Evolutionary conservation across 2,113 vertebrate genomes (phyloP), one percentile per base, ranked within the genome.

Genomic region (Egretta garzetta): DNA sequence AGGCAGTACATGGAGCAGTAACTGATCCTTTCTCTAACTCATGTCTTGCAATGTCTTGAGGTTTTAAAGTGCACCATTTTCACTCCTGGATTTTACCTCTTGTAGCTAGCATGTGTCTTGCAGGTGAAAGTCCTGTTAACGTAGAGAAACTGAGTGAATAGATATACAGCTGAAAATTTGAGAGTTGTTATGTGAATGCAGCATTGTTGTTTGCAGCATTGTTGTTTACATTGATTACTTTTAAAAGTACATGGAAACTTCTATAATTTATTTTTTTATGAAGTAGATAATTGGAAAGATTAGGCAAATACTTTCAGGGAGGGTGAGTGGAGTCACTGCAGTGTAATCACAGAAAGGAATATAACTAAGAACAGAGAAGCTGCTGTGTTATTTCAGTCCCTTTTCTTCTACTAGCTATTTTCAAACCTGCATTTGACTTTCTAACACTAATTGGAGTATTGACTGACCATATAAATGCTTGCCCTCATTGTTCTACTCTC

Each of bases 401-500:
- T 86, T 92, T 82, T 80, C 72, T 94, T 93, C 76, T 62, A 47
- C 30, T 37, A 50, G 27, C 55, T 83, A 64, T 96, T 96, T 93
- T 82, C 26, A 70, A 92, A 76, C 8, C 75, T n/a, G 67, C 18
- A 83, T 93, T 96, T 94, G 86, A 96, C 90, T 96, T 97, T 95
- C 73, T 83, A 96, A 88, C 94, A 95, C 80, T 97, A 96, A 96
- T 97, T 95, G 71, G 91, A 95, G 75, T 95, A 96, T 93, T 96
- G 95, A 97, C 98, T 88, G 70, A 90, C 68, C 91, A 81, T 95
- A 96, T 93, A 83, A 95, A 97, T 90, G 71, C 90, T 97, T 95
- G 75, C 64, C 79, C 92, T 96, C 70, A 43, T 90, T 95, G 95
- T 96, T 93, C 74, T 63, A 84, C 80, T 85, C 88, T 91, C 96